A percentile compares a stretch with the other conserved stretches of the same genome.
These are phyloP conservation scores for Chlorodrepanis virens DNA, from an alignment of 2,113 vertebrate genomes.

Conservation along the genomic window DNA sequence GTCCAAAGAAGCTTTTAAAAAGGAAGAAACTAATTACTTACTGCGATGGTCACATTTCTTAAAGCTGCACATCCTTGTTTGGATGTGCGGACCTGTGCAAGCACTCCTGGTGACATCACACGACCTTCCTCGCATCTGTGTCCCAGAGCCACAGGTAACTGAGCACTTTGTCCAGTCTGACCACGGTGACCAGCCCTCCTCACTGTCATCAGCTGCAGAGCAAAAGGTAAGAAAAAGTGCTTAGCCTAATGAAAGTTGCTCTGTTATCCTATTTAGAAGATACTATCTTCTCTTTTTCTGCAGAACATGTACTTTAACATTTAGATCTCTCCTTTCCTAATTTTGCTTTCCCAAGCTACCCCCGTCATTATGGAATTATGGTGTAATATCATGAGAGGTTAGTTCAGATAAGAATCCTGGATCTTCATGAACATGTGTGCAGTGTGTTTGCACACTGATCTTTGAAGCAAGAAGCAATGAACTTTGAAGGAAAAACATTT, in stretches of 20 bases:
- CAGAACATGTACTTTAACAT: neutral
- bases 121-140: slow-evolving; percentile 94
- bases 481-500: neutral
- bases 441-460: neutral
- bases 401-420: neutral
- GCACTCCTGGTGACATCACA: slow-evolving; percentile 95
- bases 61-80: slow-evolving; percentile 91
- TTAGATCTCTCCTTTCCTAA: neutral
- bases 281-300: neutral
- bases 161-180: slow-evolving; percentile 98
- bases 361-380: neutral
- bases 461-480: neutral
- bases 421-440: neutral
- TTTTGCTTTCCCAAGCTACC: neutral
- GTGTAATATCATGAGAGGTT: neutral
- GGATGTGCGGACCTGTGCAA: slow-evolving; percentile 91
- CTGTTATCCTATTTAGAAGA: neutral
- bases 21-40: slow-evolving; percentile 65
- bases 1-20: neutral
- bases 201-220: slow-evolving; percentile 77
- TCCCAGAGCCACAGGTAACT: slow-evolving; percentile 90
- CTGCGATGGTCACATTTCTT: slow-evolving; percentile 91
- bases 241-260: neutral
- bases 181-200: slow-evolving; percentile 97
- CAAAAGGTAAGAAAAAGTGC: neutral